phyloP scores from a whole-genome alignment of 1,140 invertebrate genomes.

The Sitophilus oryzae region DNA sequence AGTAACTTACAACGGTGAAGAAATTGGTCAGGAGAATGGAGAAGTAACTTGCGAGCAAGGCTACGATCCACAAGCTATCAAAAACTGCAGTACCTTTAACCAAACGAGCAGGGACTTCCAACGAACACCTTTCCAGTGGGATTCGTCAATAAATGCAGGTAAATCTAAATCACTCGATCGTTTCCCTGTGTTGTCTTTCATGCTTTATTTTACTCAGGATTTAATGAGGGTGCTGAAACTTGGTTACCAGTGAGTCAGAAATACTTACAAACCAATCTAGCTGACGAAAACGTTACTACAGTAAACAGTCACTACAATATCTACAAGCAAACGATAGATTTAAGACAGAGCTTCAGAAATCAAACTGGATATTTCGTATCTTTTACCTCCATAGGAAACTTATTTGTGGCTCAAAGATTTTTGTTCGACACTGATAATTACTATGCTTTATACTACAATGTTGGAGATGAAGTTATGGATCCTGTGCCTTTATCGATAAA shows the following conservation, averaged over 20 bases:
- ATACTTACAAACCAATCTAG: conserved; percentile 51
- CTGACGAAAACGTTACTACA: conserved; percentile 13
- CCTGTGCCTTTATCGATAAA: too few species aligned
- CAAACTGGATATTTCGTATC: too few species aligned
- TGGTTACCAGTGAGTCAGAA: conserved; percentile 61
- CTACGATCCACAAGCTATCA: conserved; percentile 44
- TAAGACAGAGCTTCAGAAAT: conserved; percentile 22
- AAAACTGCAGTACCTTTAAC: conserved; percentile 41
- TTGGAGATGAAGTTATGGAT: not conserved
- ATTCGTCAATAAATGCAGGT: conserved; percentile 26
- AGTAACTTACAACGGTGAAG: conserved; percentile 73
- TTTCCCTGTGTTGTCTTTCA: not conserved
- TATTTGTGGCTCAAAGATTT: not conserved
- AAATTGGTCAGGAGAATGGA: conserved; percentile 62
- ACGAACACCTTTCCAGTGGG: conserved; percentile 76
- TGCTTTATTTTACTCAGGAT: conserved; percentile 45
- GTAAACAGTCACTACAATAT: conserved; percentile 26
- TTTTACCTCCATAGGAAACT: not conserved
- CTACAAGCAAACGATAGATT: conserved; percentile 17
- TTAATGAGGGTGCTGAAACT: conserved; percentile 51
- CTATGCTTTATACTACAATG: not conserved
- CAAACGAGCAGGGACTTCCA: conserved; percentile 31
- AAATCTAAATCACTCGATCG: not conserved
- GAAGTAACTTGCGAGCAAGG: conserved; percentile 48
- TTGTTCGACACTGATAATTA: not conserved